Conservation (phyloP, 2,113 vertebrate genomes). For the Eidolon helvum region DNA sequence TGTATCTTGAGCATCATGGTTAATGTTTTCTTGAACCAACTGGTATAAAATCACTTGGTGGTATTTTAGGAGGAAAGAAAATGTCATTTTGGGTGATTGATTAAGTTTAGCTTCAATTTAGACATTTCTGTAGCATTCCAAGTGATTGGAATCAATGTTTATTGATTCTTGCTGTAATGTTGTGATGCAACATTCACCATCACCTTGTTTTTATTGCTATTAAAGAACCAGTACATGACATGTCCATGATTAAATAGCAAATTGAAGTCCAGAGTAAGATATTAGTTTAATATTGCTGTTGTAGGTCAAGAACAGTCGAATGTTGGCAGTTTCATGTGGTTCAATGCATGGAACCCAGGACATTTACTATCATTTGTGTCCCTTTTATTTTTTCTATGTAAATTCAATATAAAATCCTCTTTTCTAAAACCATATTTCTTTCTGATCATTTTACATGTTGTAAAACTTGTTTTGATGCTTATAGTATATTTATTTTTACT, state of each 20-base stretch:
- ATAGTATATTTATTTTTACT: neutral
- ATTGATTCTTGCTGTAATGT: slow-evolving; percentile 6
- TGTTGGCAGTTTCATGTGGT: neutral
- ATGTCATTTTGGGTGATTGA: slow-evolving; percentile 1
- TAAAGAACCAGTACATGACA: neutral
- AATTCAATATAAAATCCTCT: neutral
- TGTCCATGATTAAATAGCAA: neutral
- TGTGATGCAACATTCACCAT: neutral
- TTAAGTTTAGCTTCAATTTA: neutral
- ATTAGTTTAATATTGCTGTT: neutral
- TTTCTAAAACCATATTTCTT: neutral
- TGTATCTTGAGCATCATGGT: slow-evolving; percentile 21
- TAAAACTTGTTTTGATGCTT: slow-evolving; percentile 19
- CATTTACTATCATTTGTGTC: neutral
- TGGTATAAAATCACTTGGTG: slow-evolving; percentile 26
- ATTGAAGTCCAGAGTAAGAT: neutral
- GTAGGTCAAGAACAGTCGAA: neutral
- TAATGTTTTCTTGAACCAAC: slow-evolving; percentile 36
- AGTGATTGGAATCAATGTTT: neutral
- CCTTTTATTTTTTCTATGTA: neutral
- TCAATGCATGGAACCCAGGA: neutral
- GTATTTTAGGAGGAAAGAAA: slow-evolving; percentile 54
- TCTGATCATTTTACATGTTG: neutral
- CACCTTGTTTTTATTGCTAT: neutral
- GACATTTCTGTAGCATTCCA: slow-evolving; percentile 23